A percentile compares a stretch with the other conserved stretches of the same genome.
Evolutionary conservation across 2,797 vertebrate species (phyloP).

Genomic region (Danio choprae): DNA sequence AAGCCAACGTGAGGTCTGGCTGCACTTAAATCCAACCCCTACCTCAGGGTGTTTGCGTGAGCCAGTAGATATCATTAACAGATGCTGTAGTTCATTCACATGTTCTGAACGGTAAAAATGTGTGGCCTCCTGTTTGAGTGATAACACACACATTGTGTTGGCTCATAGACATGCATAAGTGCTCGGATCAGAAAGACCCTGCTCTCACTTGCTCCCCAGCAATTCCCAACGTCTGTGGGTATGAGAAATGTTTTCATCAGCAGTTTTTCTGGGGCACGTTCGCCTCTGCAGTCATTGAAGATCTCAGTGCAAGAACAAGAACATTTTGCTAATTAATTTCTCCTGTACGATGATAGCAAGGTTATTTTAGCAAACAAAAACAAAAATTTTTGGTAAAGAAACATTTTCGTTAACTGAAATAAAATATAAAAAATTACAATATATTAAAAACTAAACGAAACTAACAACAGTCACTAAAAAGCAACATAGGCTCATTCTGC

Average conservation of each 20-base stretch:
- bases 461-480: too few species aligned
- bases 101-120: conserved; percentile 1
- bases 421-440: too few species aligned
- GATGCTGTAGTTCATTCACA: conserved; percentile 26
- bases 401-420: too few species aligned
- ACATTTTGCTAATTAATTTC: conserved; percentile 9
- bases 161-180: conserved; percentile 63
- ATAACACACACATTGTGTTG: conserved; percentile 48
- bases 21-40: conserved; percentile 25
- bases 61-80: conserved; percentile 35
- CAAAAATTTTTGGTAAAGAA: too few species aligned
- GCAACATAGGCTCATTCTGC: too few species aligned
- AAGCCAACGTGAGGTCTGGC: conserved; percentile 41
- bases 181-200: conserved; percentile 52
- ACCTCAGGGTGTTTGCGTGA: conserved; percentile 15
- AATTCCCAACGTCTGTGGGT: conserved; percentile 50
- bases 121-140: conserved; percentile 23
- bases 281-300: neutral
- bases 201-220: conserved; percentile 59
- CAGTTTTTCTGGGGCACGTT: conserved; percentile 20
- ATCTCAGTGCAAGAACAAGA: conserved; percentile 10
- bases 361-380: too few species aligned
- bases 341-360: neutral
- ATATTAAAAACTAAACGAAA: too few species aligned
- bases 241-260: conserved; percentile 30